Base-by-base conservation (phyloP, 2,797 vertebrate genomes). In the Podarcis siculus region DNA sequence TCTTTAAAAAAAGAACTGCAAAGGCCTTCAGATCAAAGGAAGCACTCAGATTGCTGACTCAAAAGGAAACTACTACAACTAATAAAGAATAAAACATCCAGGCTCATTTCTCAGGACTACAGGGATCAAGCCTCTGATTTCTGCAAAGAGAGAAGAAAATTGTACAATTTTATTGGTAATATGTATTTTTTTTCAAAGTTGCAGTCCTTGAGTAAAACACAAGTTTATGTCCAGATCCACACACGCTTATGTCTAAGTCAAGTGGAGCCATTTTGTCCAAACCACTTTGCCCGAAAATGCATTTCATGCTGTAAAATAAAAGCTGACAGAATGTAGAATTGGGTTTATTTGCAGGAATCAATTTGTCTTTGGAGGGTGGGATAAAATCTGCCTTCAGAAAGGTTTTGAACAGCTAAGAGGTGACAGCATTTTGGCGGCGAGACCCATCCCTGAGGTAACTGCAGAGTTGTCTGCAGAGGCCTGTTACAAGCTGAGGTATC, bases 141-240 rank as follows among this genome's bases (percentile, higher is more conserved):
- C 61, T 64, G 21, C 61, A 19, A 21, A 61, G 61, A 55, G 49
- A 55, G 49, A 55, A 55, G 83, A 91, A 91, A 81, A 92, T 85
- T 91, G 92, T 93, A 88, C 67, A 85, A 91, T 92, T 91, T 87
- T 89, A 30, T 92, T 91, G 86, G 82, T 79, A 93, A 90, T 89
- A 90, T 9, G 0, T 17, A 91, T 87, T 91, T 87, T 91, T 89
- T 90, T 86, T 1, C 12, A 91, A 76, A 90, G 86, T 81, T 92
- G 87, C 21, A 81, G 23, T 90, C 88, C 83, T 81, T 35, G 90
- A 91, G 35, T 10, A 77, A 93, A 80, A 27, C 76, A 45, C 6
- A 87, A 89, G 86, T 90, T 86, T 83, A 87, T 64, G 58, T 86
- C 80, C 77, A 73, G 86, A 89, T 81, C 35, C 27, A 90, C 91